Percentiles rank a stretch among this genome's conserved stretches.
phyloP scores from a whole-genome alignment of 2,888 invertebrate genomes.

The Gastracanthus pulcherrimus region DNA sequence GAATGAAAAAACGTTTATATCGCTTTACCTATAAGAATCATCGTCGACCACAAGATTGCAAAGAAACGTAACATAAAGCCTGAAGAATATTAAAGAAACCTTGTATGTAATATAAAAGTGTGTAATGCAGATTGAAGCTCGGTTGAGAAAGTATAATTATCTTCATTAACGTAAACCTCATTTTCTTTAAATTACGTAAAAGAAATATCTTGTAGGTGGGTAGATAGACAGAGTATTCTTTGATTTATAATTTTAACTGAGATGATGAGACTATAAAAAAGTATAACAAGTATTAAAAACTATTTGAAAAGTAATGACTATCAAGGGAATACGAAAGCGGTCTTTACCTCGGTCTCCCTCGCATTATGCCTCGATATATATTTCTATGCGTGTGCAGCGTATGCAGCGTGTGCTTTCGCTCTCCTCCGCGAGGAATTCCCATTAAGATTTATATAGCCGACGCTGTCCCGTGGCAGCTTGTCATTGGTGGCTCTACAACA shows the following conservation, averaged over 20 bases:
- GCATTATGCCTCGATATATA: background rate
- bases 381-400: background rate
- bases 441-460: conserved; percentile 54
- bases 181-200: background rate
- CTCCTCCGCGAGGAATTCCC: conserved; percentile 59
- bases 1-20: too few relatives aligned
- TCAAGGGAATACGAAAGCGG: too few relatives aligned
- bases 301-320: too few relatives aligned
- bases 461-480: conserved; percentile 25
- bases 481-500: conserved; percentile 64
- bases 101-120: background rate
- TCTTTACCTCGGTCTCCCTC: background rate
- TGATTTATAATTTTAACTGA: too few relatives aligned
- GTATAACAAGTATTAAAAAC: too few relatives aligned
- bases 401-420: conserved; percentile 24
- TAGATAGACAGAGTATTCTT: background rate
- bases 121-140: background rate
- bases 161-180: conserved; percentile 8
- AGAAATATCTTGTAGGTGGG: background rate
- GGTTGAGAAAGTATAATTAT: background rate
- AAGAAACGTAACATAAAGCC: too few relatives aligned
- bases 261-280: too few relatives aligned
- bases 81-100: too few relatives aligned
- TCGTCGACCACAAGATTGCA: too few relatives aligned
- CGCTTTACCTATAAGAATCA: too few relatives aligned